A percentile compares a stretch with the other conserved stretches of the same genome.
phyloP scores from a whole-genome alignment of 2,888 invertebrate species.

The Rapana venosa region DNA sequence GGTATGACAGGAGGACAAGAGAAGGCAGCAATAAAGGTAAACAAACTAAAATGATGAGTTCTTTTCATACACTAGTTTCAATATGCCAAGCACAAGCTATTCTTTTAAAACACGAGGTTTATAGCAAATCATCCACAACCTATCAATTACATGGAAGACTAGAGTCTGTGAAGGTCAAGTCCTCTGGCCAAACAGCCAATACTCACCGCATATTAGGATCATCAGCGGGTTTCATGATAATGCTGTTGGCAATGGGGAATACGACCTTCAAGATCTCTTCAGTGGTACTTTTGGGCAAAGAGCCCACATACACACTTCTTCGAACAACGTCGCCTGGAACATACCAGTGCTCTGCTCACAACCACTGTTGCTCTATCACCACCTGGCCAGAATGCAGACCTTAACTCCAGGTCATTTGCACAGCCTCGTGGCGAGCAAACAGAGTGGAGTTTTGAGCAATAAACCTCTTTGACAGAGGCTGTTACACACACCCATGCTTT shows the following conservation, averaged over 20 bases:
- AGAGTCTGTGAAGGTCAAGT: constrained; percentile 26
- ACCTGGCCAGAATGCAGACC: not conserved
- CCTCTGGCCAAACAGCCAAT: constrained; percentile 10
- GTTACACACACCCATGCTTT: not conserved
- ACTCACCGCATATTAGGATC: constrained; percentile 40
- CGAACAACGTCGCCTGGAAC: constrained; percentile 36
- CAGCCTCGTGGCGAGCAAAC: constrained; percentile 16
- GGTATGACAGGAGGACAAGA: too few species aligned
- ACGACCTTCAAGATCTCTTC: constrained; percentile 43
- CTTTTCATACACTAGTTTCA: not conserved
- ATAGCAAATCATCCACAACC: not conserved
- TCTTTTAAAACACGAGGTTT: not conserved
- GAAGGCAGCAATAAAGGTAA: too few species aligned
- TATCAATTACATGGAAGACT: not conserved
- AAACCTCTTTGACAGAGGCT: not conserved
- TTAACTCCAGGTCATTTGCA: not conserved
- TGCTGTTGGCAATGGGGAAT: constrained; percentile 43
- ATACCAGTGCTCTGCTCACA: constrained; percentile 24
- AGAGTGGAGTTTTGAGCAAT: not conserved
- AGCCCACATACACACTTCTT: constrained; percentile 43
- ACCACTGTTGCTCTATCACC: not conserved
- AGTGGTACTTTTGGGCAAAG: constrained; percentile 36
- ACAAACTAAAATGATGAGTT: too few species aligned
- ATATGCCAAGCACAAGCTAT: not conserved
- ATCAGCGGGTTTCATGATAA: constrained; percentile 37